Base-by-base conservation (phyloP, 2,113 vertebrate genomes). In the Pedionomus torquatus region DNA sequence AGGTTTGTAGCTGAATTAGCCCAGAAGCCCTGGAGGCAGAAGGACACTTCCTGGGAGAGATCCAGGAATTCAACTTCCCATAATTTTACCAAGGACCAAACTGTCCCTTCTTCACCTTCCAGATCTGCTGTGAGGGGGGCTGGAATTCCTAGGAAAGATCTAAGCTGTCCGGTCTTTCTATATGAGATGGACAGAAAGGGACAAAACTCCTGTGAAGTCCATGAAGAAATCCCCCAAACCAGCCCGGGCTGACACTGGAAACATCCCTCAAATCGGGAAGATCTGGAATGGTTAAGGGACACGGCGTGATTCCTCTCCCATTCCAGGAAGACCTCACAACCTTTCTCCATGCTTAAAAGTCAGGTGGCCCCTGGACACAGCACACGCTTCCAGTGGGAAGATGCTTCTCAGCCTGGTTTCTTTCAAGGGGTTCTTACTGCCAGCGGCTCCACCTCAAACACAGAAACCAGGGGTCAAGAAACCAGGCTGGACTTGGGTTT, bases 301-400 rank as follows among this genome's bases (percentile, higher is more conserved):
- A 11, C 5, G 4, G 35, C 0, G 3, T 3, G 7, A 17, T 9
- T 9, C 3, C 4, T 37, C 20, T 16, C 31, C 19, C 4, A 14
- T 21, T 69, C 11, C 0, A 0, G n/a, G 21, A 86, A 21, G 49
- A 72, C 33, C 46, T 71, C 24, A 16, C 19, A 48, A 7, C 6
- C 37, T 5, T 52, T 26, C 35, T 28, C 39, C 13, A 2, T 2
- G 11, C 5, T 18, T 15, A 1, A 48, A 17, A 19, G 4, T 39
- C 49, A 37, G 70, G 12, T 5, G 26, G 10, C n/a, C 9, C 44
- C 43, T 11, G 28, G 14, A 11, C 1, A 6, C 2, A 31, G 17
- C 54, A 16, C 0, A 1, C 2, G 5, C 61, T 28, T 43, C 35
- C 75, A 85, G 70, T 30, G 68, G 35, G 43, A 51, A 23, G 63